These are phyloP conservation scores for Amyelois transitella DNA, from an alignment of 1,140 invertebrate genomes.

Conservation along the genomic window DNA sequence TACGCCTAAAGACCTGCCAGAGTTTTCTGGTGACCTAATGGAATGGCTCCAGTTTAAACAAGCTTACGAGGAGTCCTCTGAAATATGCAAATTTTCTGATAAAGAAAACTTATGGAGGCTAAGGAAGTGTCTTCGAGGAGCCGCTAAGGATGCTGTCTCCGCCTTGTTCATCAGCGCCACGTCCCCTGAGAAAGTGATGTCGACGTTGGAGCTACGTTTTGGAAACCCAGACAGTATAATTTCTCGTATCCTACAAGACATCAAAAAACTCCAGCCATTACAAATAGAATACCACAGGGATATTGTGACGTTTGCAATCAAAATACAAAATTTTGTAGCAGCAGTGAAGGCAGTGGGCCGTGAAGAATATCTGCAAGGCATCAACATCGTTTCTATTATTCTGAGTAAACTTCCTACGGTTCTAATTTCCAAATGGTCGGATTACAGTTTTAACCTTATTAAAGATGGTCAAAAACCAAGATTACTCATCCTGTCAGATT, in stretches of 20 bases:
- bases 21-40: slow-evolving; percentile 15
- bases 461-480: not conserved
- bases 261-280: slow-evolving; percentile 18
- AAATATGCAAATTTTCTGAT: slow-evolving; percentile 11
- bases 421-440: slow-evolving; percentile 18
- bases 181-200: slow-evolving; percentile 19
- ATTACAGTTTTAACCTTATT: slow-evolving; percentile 13
- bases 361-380: slow-evolving; percentile 16
- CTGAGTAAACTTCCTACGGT: slow-evolving; percentile 12
- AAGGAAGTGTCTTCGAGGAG: slow-evolving; percentile 21
- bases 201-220: slow-evolving; percentile 25
- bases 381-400: slow-evolving; percentile 3
- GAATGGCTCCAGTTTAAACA: slow-evolving; percentile 25
- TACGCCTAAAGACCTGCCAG: slow-evolving; percentile 16
- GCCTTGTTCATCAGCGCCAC: slow-evolving; percentile 24
- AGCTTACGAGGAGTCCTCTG: slow-evolving; percentile 19
- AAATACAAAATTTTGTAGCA: slow-evolving; percentile 19
- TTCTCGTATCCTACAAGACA: slow-evolving; percentile 13
- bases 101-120: slow-evolving; percentile 13
- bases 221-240: slow-evolving; percentile 23
- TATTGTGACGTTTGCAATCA: slow-evolving; percentile 19
- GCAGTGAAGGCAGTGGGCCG: slow-evolving; percentile 14
- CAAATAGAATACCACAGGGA: slow-evolving; percentile 21
- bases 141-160: slow-evolving; percentile 23
- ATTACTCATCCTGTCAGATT: not conserved